Conservation (phyloP, 2,797 vertebrate species). For the Sebastes hopkinsi region DNA sequence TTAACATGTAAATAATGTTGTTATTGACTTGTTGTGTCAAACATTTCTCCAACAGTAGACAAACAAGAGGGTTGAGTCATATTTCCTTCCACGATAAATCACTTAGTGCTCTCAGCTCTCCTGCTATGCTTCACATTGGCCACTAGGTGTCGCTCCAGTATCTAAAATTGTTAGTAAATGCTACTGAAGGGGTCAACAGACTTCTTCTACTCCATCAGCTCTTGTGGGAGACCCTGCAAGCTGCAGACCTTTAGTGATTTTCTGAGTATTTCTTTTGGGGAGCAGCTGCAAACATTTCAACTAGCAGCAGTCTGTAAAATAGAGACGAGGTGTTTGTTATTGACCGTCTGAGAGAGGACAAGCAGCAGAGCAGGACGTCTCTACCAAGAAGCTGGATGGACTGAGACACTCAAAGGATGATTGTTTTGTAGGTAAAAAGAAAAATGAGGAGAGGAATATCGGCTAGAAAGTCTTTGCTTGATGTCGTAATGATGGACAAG, state of each 20-base stretch:
- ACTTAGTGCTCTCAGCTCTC: conserved; percentile 26
- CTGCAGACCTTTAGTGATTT: not conserved
- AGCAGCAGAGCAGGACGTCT: conserved; percentile 42
- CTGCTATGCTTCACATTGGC: conserved; percentile 75
- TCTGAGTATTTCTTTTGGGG: not conserved
- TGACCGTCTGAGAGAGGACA: not conserved
- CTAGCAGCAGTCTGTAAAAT: not conserved
- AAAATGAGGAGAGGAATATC: not conserved
- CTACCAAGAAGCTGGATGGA: conserved; percentile 26
- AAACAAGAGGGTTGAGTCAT: too few relatives aligned
- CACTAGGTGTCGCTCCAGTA: conserved; percentile 69
- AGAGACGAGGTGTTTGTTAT: not conserved
- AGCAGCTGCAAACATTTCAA: not conserved
- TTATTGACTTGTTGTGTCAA: not conserved
- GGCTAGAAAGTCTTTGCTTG: not conserved
- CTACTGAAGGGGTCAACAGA: conserved; percentile 13
- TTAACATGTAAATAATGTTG: not conserved
- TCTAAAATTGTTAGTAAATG: conserved; percentile 55
- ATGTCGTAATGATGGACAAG: not conserved
- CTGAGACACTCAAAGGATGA: not conserved
- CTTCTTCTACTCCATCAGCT: conserved; percentile 43
- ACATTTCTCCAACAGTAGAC: too few relatives aligned
- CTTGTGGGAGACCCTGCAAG: conserved; percentile 64
- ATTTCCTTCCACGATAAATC: not conserved
- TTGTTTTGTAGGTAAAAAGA: not conserved